Evolutionary conservation across 1,140 invertebrate species (phyloP).

Genomic region (Philopotamus ludificatus): DNA sequence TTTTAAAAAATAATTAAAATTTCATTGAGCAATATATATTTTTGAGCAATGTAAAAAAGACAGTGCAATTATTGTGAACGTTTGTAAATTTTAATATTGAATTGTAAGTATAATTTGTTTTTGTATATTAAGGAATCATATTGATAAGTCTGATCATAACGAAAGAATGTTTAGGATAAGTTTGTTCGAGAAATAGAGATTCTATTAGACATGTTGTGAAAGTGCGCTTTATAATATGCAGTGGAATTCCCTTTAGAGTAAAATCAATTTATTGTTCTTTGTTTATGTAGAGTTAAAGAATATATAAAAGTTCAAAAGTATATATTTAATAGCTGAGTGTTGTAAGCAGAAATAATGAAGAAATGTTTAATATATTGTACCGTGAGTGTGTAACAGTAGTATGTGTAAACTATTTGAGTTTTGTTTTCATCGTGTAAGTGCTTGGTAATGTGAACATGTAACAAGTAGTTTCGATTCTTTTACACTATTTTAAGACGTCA

Average conservation of each 20-base stretch:
- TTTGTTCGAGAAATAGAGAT: conserved; percentile 22
- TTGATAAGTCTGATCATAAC: conserved; percentile 23
- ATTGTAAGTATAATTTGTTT: background rate
- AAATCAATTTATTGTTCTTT: too few species aligned
- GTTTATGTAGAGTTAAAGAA: too few species aligned
- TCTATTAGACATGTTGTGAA: conserved; percentile 30
- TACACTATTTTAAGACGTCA: too few species aligned
- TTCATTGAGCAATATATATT: conserved; percentile 20
- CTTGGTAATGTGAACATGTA: too few species aligned
- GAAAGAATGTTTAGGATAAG: conserved; percentile 24
- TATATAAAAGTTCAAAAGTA: too few species aligned
- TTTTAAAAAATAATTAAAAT: background rate
- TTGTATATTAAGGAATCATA: conserved; percentile 21
- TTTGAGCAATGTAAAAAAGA: conserved; percentile 16
- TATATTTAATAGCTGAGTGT: too few species aligned
- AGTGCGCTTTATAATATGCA: conserved; percentile 28
- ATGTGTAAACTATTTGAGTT: too few species aligned
- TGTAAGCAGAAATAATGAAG: too few species aligned
- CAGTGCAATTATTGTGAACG: background rate
- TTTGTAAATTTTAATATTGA: background rate
- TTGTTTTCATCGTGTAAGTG: too few species aligned
- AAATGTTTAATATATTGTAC: too few species aligned
- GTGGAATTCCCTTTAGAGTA: conserved; percentile 4
- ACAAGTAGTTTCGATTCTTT: too few species aligned
- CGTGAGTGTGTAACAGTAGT: too few species aligned